phyloP scores from a whole-genome alignment of 1,140 invertebrate genomes.

The Papilio dardanus region DNA sequence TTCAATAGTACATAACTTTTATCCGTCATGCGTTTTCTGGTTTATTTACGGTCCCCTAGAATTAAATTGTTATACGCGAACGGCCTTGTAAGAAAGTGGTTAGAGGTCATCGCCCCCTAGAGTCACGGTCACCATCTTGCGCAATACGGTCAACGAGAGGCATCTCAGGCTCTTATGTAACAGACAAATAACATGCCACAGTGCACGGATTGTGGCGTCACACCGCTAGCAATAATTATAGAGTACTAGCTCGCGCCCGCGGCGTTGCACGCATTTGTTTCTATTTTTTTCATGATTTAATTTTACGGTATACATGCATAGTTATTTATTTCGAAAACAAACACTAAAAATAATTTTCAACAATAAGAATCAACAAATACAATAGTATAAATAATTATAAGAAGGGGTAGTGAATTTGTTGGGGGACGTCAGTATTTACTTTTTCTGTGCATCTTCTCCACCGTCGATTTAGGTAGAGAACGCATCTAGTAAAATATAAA shows the following conservation, averaged over 20 bases:
- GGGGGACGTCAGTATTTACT: no score
- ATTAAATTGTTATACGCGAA: neutral
- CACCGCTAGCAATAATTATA: neutral
- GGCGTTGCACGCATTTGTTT: neutral
- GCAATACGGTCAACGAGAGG: conserved; percentile 28
- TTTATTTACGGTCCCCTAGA: conserved; percentile 3
- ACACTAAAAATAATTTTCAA: no score
- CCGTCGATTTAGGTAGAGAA: no score
- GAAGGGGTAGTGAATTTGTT: no score
- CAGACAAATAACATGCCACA: conserved; percentile 8
- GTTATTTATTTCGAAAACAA: no score
- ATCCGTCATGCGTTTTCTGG: neutral
- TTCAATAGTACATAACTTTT: no score
- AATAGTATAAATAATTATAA: no score
- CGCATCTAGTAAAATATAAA: no score
- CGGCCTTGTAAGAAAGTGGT: conserved; percentile 32
- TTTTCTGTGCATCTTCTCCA: no score
- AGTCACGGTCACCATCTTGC: conserved; percentile 25
- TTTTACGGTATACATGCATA: no score
- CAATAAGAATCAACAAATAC: no score
- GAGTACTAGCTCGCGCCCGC: neutral
- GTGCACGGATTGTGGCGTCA: neutral
- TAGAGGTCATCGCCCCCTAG: conserved; percentile 19
- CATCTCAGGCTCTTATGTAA: conserved; percentile 13
- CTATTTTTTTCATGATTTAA: no score